Percentiles rank a stretch among this genome's conserved stretches.
phyloP scores from a whole-genome alignment of 2,888 invertebrate genomes.

The Ormyrus rosae region DNA sequence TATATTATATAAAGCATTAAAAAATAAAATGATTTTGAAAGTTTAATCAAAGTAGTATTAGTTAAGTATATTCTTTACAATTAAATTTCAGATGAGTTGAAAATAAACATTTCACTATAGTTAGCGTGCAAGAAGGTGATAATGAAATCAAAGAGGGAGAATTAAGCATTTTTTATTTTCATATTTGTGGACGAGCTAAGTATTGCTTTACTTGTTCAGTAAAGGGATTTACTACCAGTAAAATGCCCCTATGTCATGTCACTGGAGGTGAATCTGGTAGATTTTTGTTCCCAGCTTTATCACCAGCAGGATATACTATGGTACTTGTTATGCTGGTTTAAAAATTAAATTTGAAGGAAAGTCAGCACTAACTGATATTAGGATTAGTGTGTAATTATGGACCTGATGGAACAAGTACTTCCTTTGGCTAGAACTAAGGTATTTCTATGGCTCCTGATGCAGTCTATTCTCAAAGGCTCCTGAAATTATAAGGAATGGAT shows the following conservation, averaged over 20 bases:
- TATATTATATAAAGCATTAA: not conserved
- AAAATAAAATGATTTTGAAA: slow-evolving; percentile 18
- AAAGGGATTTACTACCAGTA: slow-evolving; percentile 77
- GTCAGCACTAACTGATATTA: slow-evolving; percentile 91
- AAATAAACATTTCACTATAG: slow-evolving; percentile 81
- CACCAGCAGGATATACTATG: slow-evolving; percentile 88
- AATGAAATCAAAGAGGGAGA: slow-evolving; percentile 84
- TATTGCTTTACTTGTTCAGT: slow-evolving; percentile 79
- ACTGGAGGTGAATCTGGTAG: slow-evolving; percentile 84
- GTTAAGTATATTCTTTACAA: slow-evolving; percentile 31
- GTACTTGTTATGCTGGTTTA: slow-evolving; percentile 81
- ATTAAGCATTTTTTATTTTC: slow-evolving; percentile 89
- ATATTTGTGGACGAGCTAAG: slow-evolving; percentile 83
- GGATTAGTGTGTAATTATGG: slow-evolving; percentile 83
- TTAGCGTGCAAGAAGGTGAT: slow-evolving; percentile 87
- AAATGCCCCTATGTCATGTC: slow-evolving; percentile 85
- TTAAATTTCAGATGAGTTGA: slow-evolving; percentile 82
- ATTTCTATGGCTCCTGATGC: slow-evolving; percentile 77
- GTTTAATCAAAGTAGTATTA: slow-evolving; percentile 19
- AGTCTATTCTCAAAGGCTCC: slow-evolving; percentile 85
- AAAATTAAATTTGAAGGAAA: slow-evolving; percentile 87
- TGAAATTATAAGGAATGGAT: slow-evolving; percentile 97
- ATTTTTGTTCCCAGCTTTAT: slow-evolving; percentile 87
- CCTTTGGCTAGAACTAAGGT: slow-evolving; percentile 81
- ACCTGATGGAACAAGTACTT: slow-evolving; percentile 68